phyloP scores from a whole-genome alignment of 2,797 vertebrate genomes.

The Pelodytes ibericus region DNA sequence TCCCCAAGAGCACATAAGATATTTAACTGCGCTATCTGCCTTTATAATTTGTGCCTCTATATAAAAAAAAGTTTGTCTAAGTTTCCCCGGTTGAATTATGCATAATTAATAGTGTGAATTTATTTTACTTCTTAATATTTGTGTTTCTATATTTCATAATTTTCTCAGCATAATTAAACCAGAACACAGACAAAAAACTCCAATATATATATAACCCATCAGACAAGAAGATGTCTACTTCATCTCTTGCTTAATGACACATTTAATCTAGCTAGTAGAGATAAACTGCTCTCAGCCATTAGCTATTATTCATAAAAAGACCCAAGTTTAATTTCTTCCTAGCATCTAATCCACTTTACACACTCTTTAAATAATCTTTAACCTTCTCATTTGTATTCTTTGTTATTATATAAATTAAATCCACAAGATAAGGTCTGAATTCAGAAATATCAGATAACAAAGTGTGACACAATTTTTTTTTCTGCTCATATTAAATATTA shows the following conservation, averaged over 20 bases:
- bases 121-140: too few species aligned
- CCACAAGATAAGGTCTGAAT: too few species aligned
- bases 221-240: not conserved
- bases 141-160: not conserved
- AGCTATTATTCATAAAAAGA: not conserved
- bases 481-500: too few species aligned
- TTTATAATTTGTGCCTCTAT: too few species aligned
- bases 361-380: not conserved
- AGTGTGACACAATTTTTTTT: too few species aligned
- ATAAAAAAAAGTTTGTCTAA: too few species aligned
- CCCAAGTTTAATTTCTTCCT: not conserved
- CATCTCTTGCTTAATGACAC: conserved; percentile 1
- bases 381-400: not conserved
- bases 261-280: conserved; percentile 3
- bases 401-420: not conserved
- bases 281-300: not conserved
- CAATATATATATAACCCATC: not conserved
- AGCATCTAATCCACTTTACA: not conserved
- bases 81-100: too few species aligned
- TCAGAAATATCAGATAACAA: too few species aligned
- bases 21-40: too few species aligned
- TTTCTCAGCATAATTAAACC: not conserved
- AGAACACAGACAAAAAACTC: not conserved
- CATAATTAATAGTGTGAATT: too few species aligned
- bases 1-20: too few species aligned